Conservation (phyloP, 2,113 vertebrate species). For the Sorex fumeus region DNA sequence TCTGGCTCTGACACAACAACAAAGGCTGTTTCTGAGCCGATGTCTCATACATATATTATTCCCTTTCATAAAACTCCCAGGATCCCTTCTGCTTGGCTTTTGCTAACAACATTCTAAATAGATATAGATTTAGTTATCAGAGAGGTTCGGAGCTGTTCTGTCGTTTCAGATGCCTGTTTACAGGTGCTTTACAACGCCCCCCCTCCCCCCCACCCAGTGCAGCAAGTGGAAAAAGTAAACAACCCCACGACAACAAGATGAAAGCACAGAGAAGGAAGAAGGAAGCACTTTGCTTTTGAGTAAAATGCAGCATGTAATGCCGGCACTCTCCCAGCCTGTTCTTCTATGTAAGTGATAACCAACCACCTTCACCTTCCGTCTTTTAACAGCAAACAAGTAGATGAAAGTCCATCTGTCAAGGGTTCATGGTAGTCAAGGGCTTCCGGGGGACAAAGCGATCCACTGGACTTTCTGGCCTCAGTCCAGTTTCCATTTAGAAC, state of each 20-base stretch:
- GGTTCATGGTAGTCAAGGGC: accelerated
- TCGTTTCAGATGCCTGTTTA: slow-evolving; percentile 19
- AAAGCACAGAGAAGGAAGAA: slow-evolving; percentile 48
- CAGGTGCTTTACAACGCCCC: not conserved
- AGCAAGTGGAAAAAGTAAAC: not conserved
- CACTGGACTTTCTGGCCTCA: not conserved
- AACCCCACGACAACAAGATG: not conserved
- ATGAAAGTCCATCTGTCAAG: not conserved
- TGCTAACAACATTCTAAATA: not conserved
- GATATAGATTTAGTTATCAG: not conserved
- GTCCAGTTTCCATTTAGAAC: not conserved
- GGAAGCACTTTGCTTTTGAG: not conserved
- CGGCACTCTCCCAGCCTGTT: not conserved
- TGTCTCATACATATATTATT: not conserved
- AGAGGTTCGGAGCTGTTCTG: not conserved
- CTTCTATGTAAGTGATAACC: not conserved
- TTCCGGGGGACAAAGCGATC: not conserved
- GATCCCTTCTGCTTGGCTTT: not conserved
- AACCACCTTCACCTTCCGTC: not conserved
- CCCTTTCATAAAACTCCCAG: not conserved
- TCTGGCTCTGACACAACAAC: slow-evolving; percentile 24
- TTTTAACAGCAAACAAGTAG: not conserved
- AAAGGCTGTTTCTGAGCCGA: slow-evolving; percentile 39
- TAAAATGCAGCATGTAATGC: not conserved
- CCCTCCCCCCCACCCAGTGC: not conserved